Conservation (phyloP, 2,113 vertebrate species). For the Platysternon megacephalum region DNA sequence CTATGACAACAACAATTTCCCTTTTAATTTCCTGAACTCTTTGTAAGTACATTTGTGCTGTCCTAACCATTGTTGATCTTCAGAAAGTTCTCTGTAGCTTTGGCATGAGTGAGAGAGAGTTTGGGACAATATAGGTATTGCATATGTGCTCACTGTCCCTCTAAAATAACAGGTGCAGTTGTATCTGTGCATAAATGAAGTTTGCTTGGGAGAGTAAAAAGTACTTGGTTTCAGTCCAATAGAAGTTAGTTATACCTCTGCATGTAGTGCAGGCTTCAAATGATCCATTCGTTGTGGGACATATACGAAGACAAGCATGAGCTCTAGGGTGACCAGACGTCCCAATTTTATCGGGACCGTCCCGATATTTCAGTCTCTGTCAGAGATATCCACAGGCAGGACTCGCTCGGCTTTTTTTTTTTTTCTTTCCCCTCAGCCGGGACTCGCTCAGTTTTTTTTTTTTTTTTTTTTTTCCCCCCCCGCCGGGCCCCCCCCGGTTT, state of each 20-base stretch:
- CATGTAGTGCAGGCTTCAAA: not conserved
- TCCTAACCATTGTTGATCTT: not conserved
- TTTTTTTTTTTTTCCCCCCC: no score
- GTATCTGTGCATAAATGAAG: not conserved
- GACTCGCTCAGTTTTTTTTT: no score
- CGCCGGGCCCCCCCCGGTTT: no score
- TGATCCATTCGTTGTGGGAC: not conserved
- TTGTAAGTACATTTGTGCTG: not conserved
- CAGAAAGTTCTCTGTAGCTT: not conserved
- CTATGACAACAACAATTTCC: not conserved
- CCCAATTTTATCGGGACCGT: no score
- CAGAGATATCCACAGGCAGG: no score
- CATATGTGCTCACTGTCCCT: not conserved
- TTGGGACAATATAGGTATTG: not conserved
- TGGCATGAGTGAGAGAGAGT: not conserved
- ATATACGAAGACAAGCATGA: not conserved
- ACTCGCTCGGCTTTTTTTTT: no score
- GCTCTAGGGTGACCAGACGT: no score
- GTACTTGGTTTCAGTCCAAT: not conserved
- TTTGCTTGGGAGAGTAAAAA: not conserved
- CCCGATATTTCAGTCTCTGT: no score
- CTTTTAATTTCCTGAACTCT: not conserved
- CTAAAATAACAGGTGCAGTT: not conserved
- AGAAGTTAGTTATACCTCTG: not conserved
- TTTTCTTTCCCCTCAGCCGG: no score